Percentiles rank a stretch among this genome's conserved stretches.
Conservation (phyloP, 2,888 invertebrate species). For the Tineola bisselliella region DNA sequence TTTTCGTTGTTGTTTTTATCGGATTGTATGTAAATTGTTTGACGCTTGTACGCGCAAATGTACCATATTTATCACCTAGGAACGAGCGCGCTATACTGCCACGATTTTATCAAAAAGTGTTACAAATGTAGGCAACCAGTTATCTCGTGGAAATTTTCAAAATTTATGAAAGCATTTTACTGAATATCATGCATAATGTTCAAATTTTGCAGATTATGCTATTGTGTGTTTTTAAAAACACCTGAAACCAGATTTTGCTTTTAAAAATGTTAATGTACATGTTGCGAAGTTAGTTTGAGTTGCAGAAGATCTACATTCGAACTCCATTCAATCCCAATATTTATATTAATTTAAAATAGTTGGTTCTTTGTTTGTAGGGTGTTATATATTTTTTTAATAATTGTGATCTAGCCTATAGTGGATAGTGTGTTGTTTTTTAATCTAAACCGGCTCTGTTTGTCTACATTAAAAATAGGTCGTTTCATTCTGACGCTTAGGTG, state of each 20-base stretch:
- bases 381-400: too few relatives aligned
- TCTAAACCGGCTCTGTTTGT: too few relatives aligned
- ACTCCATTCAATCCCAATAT: too few relatives aligned
- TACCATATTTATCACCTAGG: background rate
- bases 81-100: conserved; percentile 10
- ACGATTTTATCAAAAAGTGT: conserved; percentile 19
- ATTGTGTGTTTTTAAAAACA: background rate
- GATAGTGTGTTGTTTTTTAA: too few relatives aligned
- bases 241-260: background rate
- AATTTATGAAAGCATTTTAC: conserved; percentile 34
- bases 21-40: conserved; percentile 11
- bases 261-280: too few relatives aligned
- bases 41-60: background rate
- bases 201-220: conserved; percentile 8
- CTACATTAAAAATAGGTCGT: too few relatives aligned
- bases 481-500: too few relatives aligned
- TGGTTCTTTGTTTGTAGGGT: too few relatives aligned
- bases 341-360: too few relatives aligned
- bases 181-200: conserved; percentile 26
- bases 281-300: too few relatives aligned
- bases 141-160: conserved; percentile 27
- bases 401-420: too few relatives aligned
- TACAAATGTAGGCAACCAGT: conserved; percentile 23
- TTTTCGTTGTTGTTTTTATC: background rate
- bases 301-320: too few relatives aligned